phyloP scores from a whole-genome alignment of 2,797 vertebrate genomes.

The Sternarchorhynchus goeldii region DNA sequence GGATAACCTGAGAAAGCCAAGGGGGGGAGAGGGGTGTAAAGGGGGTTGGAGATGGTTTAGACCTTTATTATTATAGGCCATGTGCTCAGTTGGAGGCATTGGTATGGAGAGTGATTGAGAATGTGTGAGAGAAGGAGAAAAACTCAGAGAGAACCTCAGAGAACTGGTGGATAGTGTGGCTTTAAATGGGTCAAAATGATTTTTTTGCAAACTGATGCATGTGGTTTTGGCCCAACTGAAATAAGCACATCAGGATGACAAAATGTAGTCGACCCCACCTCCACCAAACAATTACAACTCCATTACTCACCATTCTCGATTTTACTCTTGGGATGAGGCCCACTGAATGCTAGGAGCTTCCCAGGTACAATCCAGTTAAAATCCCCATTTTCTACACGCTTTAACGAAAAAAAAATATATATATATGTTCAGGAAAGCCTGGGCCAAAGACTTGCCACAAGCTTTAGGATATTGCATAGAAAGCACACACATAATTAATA shows the following conservation, averaged over 20 bases:
- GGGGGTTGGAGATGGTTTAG: not conserved
- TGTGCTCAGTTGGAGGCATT: no score
- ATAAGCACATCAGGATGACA: not conserved
- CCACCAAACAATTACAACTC: not conserved
- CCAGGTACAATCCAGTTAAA: constrained; percentile 93
- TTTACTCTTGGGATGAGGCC: constrained; percentile 90
- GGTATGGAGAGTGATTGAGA: no score
- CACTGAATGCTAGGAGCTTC: constrained; percentile 90
- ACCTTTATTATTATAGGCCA: no score
- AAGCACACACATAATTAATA: no score
- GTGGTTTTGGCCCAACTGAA: not conserved
- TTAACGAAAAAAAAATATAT: constrained; percentile 45
- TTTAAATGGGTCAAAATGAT: not conserved
- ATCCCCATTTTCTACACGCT: constrained; percentile 92
- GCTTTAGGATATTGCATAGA: no score
- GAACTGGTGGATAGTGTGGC: not conserved
- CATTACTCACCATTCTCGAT: constrained; percentile 85
- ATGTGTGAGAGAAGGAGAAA: no score
- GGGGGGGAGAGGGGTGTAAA: not conserved
- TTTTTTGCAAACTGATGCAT: not conserved
- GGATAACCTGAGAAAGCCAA: constrained; percentile 75
- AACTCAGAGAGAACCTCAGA: no score
- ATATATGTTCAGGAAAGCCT: not conserved
- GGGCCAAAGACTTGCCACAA: no score
- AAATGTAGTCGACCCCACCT: no score